phyloP scores from a whole-genome alignment of 2,113 vertebrate genomes.

The Morone chrysops region DNA sequence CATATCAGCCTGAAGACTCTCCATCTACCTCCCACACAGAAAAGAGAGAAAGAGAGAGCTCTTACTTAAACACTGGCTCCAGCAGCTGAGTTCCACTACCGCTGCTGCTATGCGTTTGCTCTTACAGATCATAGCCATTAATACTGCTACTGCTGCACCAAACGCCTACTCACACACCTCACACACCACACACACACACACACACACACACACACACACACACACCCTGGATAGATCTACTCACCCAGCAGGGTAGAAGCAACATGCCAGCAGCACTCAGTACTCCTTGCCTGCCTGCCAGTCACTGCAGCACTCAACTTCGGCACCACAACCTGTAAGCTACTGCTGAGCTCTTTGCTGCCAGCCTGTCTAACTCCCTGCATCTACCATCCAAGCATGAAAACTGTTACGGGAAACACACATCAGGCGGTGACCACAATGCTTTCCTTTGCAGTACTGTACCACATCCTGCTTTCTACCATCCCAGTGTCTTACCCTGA shows the following conservation, averaged over 20 bases:
- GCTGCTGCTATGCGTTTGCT: constrained; percentile 63
- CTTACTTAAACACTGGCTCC: constrained; percentile 47
- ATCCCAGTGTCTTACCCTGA: constrained; percentile 66
- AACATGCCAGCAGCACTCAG: constrained; percentile 73
- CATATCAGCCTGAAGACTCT: constrained; percentile 39
- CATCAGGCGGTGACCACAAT: constrained; percentile 45
- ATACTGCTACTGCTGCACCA: constrained; percentile 75
- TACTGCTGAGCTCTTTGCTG: constrained; percentile 48
- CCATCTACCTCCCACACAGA: constrained; percentile 20
- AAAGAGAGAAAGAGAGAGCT: constrained; percentile 38
- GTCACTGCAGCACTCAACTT: constrained; percentile 77
- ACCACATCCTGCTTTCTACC: constrained; percentile 66
- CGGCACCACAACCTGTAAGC: constrained; percentile 74
- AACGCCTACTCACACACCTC: constrained; percentile 61
- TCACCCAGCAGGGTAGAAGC: constrained; percentile 79
- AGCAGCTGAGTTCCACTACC: constrained; percentile 62
- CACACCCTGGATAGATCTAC: constrained; percentile 69
- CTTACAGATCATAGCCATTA: constrained; percentile 81
- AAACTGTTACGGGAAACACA: constrained; percentile 45
- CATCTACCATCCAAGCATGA: constrained; percentile 32
- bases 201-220: constrained; percentile 53
- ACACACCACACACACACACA: constrained; percentile 50
- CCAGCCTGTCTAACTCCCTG: constrained; percentile 41
- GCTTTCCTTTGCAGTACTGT: constrained; percentile 48
- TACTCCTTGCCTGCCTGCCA: constrained; percentile 50